Conservation (phyloP, 2,113 vertebrate species). For the Chrysemys picta region DNA sequence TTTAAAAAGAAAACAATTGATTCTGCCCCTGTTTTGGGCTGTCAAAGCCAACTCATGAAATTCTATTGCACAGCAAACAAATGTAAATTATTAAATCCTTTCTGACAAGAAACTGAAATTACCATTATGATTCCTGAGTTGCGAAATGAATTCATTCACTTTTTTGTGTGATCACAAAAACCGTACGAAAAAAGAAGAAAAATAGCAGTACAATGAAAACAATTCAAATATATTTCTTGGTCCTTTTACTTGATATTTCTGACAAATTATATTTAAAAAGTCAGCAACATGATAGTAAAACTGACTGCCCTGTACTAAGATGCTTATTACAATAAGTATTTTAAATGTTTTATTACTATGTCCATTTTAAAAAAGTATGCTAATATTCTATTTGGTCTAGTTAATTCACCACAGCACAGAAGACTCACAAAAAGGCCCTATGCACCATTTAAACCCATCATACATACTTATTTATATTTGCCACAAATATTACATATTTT, state of each 20-base stretch:
- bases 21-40: background rate
- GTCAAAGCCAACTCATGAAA: background rate
- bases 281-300: background rate
- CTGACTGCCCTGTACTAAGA: background rate
- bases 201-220: background rate
- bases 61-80: background rate
- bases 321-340: background rate
- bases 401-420: background rate
- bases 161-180: background rate
- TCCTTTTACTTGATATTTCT: background rate
- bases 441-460: background rate
- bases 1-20: background rate
- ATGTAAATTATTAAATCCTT: background rate
- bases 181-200: background rate
- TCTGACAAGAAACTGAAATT: background rate
- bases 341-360: background rate
- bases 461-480: background rate
- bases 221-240: background rate
- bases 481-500: background rate
- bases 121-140: background rate
- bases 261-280: background rate
- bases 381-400: background rate
- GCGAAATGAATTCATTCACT: background rate
- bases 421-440: background rate
- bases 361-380: background rate